These are phyloP conservation scores for Atethmia centrago DNA, from an alignment of 2,888 invertebrate species.

Conservation along the genomic window DNA sequence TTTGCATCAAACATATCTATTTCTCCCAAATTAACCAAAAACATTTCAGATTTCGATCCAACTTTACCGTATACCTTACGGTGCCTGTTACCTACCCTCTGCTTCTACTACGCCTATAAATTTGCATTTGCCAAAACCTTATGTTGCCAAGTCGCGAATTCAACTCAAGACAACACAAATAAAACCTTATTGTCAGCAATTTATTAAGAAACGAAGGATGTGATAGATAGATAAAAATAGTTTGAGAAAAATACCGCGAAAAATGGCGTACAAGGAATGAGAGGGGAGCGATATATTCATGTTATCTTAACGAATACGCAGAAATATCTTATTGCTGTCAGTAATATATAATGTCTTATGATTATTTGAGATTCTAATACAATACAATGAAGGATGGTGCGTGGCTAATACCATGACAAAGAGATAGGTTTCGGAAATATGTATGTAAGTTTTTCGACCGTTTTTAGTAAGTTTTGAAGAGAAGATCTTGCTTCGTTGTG, in stretches of 20 bases:
- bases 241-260: conserved; percentile 49
- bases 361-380: conserved; percentile 40
- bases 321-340: conserved; percentile 45
- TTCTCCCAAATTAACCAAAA: conserved; percentile 1
- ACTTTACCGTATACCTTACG: conserved; percentile 12
- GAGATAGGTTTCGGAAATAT: background rate
- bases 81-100: conserved; percentile 22
- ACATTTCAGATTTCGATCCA: conserved; percentile 10
- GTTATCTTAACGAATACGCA: conserved; percentile 61
- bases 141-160: conserved; percentile 22
- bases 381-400: conserved; percentile 25
- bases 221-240: conserved; percentile 33
- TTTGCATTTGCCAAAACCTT: conserved; percentile 20
- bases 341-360: conserved; percentile 50
- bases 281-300: conserved; percentile 50
- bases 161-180: conserved; percentile 25
- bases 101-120: conserved; percentile 10
- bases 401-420: conserved; percentile 27
- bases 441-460: background rate
- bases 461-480: conserved; percentile 1
- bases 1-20: background rate
- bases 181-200: conserved; percentile 38
- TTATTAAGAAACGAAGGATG: conserved; percentile 45
- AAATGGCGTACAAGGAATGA: conserved; percentile 32
- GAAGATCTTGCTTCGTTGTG: background rate